These are phyloP conservation scores for Ceyx margarethae DNA, from an alignment of 2,113 vertebrate species.

Conservation along the genomic window DNA sequence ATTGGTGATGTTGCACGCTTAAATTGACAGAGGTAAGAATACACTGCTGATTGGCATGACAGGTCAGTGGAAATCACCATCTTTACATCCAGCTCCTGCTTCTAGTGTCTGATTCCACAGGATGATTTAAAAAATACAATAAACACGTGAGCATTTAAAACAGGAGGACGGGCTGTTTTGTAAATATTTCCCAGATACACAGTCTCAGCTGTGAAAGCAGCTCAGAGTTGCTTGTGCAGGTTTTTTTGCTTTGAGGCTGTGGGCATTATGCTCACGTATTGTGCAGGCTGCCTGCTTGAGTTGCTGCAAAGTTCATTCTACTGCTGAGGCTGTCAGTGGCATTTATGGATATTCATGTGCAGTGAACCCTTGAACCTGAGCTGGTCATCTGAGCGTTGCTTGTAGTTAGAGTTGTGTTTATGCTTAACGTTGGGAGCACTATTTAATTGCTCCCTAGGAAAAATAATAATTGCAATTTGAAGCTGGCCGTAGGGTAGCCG, in stretches of 20 bases:
- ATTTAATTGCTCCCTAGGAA: conserved; percentile 71
- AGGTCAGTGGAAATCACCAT: neutral
- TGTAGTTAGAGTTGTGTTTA: conserved; percentile 68
- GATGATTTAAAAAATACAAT: conserved; percentile 1
- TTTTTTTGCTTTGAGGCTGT: conserved; percentile 49
- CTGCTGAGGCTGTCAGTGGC: conserved; percentile 67
- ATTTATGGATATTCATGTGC: conserved; percentile 76
- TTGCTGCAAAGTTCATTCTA: conserved; percentile 74
- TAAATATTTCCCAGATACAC: neutral
- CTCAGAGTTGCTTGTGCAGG: conserved; percentile 32
- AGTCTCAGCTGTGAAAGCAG: conserved; percentile 12
- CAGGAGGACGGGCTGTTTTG: neutral
- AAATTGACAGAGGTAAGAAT: conserved; percentile 51
- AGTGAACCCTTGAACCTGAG: conserved; percentile 81
- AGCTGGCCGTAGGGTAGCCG: neutral
- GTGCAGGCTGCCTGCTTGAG: conserved; percentile 69
- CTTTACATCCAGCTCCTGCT: neutral
- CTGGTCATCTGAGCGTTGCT: conserved; percentile 70
- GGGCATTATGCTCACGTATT: conserved; percentile 61
- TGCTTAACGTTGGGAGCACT: conserved; percentile 63
- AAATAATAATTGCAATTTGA: conserved; percentile 63
- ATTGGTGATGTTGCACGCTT: neutral
- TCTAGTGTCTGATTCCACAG: neutral
- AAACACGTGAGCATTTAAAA: neutral
- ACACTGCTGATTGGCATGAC: conserved; percentile 25